These are phyloP conservation scores for Sebastes matsubarae DNA, from an alignment of 2,797 vertebrate genomes.

Conservation along the genomic window DNA sequence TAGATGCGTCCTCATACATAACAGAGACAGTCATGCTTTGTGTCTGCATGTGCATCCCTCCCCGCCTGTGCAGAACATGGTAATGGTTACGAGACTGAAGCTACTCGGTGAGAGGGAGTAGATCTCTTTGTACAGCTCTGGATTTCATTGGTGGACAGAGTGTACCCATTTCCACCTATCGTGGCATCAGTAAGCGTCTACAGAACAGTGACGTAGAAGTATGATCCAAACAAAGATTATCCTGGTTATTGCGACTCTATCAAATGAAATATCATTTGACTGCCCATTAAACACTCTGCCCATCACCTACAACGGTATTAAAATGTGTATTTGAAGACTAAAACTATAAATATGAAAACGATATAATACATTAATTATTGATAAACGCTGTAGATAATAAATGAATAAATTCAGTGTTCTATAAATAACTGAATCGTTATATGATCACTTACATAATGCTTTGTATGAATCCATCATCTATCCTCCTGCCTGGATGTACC, in stretches of 20 bases:
- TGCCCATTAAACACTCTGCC: not conserved
- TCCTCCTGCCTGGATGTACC: conserved; percentile 8
- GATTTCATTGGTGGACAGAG: conserved; percentile 74
- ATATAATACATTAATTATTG: not conserved
- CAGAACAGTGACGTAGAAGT: conserved; percentile 43
- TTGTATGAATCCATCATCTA: not conserved
- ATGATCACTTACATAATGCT: not conserved
- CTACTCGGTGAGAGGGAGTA: conserved; percentile 61
- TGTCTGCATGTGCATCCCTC: conserved; percentile 55
- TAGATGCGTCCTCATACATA: conserved; percentile 37
- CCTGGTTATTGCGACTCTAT: not conserved
- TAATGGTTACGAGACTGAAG: conserved; percentile 43
- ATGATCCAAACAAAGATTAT: not conserved
- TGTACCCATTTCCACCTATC: conserved; percentile 58
- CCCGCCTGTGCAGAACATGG: conserved; percentile 54
- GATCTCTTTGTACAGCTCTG: conserved; percentile 83
- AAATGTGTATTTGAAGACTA: not conserved
- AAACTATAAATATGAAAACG: not conserved
- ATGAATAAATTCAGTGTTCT: not conserved
- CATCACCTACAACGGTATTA: accelerated
- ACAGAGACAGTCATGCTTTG: conserved; percentile 66
- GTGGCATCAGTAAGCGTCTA: conserved; percentile 14
- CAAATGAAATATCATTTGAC: not conserved
- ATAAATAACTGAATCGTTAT: not conserved
- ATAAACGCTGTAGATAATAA: not conserved